Evolutionary conservation across 1,140 invertebrate genomes (phyloP).

Genomic region (Dryas iulia): DNA sequence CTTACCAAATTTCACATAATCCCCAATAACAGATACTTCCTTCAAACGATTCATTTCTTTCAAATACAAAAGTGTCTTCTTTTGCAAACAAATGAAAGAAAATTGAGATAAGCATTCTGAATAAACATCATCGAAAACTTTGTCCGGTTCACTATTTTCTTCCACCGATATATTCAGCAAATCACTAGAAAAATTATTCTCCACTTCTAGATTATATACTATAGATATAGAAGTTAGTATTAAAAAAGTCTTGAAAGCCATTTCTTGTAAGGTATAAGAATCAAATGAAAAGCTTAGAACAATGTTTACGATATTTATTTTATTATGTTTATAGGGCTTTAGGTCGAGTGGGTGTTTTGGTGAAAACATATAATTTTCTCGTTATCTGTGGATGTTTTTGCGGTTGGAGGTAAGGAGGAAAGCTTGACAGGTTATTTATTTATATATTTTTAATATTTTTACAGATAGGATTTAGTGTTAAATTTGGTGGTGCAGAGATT

Average conservation of each 20-base stretch:
- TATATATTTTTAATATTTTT: too few species aligned
- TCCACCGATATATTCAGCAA: slow-evolving; percentile 27
- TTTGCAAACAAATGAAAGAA: slow-evolving; percentile 79
- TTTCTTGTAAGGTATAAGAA: slow-evolving; percentile 28
- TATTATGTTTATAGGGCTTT: slow-evolving; percentile 51
- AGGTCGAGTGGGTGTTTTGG: slow-evolving; percentile 41
- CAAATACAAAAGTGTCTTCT: slow-evolving; percentile 77
- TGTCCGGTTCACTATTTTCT: slow-evolving; percentile 17
- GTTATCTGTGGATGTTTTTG: slow-evolving; percentile 17
- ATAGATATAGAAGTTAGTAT: background rate
- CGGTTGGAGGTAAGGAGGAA: slow-evolving; percentile 21
- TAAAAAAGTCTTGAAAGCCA: slow-evolving; percentile 27
- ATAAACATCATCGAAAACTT: slow-evolving; percentile 74
- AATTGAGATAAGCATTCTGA: slow-evolving; percentile 73
- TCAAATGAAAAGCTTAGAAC: slow-evolving; percentile 50
- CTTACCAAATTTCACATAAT: slow-evolving; percentile 79
- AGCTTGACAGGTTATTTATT: slow-evolving; percentile 3
- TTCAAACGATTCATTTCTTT: slow-evolving; percentile 73
- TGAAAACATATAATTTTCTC: slow-evolving; percentile 51
- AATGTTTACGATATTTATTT: slow-evolving; percentile 54
- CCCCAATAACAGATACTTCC: slow-evolving; percentile 78
- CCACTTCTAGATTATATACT: background rate
- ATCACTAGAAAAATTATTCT: slow-evolving; percentile 23
- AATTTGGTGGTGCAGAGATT: too few species aligned
- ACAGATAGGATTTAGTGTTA: too few species aligned